Conservation (phyloP, 2,888 invertebrate genomes). For the Drosophila melanocephala region DNA sequence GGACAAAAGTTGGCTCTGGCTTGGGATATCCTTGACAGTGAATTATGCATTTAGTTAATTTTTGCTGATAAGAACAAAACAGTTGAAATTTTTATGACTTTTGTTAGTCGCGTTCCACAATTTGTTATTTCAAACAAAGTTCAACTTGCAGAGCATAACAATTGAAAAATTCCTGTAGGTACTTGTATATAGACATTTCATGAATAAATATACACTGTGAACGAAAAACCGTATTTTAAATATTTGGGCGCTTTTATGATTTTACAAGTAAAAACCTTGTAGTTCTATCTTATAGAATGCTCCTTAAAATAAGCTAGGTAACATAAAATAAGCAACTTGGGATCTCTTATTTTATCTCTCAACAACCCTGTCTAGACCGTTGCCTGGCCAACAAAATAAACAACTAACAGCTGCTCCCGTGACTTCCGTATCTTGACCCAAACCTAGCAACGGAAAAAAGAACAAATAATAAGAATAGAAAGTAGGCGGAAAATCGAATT, state of each 20-base stretch:
- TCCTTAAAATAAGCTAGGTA: neutral
- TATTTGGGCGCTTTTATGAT: neutral
- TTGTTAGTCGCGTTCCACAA: neutral
- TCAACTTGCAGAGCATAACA: neutral
- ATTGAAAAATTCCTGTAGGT: neutral
- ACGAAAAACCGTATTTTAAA: neutral
- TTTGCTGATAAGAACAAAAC: conserved; percentile 16
- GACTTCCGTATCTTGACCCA: neutral
- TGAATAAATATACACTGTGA: neutral
- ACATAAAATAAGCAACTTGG: no score
- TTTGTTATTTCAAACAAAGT: neutral
- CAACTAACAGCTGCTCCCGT: conserved; percentile 32
- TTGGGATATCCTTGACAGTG: conserved; percentile 42
- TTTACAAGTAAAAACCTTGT: neutral
- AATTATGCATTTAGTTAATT: conserved; percentile 45
- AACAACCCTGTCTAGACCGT: conserved; percentile 14
- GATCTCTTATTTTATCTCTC: neutral
- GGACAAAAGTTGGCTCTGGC: conserved; percentile 31
- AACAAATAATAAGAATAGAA: neutral
- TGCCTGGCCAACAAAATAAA: conserved; percentile 56
- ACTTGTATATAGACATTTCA: neutral
- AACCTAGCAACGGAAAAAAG: neutral
- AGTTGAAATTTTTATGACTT: conserved; percentile 20
- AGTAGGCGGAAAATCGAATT: conserved; percentile 59
- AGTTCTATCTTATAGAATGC: neutral